Conservation (phyloP, 2,797 vertebrate species). For the Lerista edwardsae region DNA sequence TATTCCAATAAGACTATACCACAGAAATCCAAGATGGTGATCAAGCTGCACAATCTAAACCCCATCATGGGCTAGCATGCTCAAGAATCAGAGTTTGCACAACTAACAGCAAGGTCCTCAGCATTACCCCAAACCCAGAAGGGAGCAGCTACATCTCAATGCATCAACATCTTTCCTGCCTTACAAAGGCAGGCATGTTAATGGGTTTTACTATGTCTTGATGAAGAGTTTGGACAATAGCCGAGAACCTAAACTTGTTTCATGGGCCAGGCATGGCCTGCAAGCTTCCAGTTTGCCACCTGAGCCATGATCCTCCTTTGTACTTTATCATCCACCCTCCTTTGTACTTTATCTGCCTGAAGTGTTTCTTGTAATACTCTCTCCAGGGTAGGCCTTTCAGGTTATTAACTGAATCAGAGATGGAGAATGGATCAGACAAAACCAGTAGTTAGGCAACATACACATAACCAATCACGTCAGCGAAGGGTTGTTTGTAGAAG, state of each 20-base stretch:
- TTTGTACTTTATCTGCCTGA: background rate
- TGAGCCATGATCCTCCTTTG: background rate
- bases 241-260: background rate
- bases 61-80: too few relatives aligned
- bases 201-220: background rate
- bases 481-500: constrained; percentile 99
- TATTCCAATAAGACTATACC: background rate
- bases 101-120: background rate
- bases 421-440: constrained; percentile 61
- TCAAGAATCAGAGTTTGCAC: background rate
- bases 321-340: background rate
- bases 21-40: background rate
- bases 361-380: background rate
- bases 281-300: background rate
- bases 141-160: background rate
- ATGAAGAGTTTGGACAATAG: background rate
- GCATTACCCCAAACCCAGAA: background rate
- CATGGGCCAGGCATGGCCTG: background rate
- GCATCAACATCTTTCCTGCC: background rate
- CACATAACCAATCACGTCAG: constrained; percentile 99
- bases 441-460: constrained; percentile 97
- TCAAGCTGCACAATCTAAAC: background rate
- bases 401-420: constrained; percentile 24
- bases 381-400: background rate
- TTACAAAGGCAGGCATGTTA: background rate